These are phyloP conservation scores for Drosophila leontia DNA, from an alignment of 1,140 invertebrate species.

Conservation along the genomic window DNA sequence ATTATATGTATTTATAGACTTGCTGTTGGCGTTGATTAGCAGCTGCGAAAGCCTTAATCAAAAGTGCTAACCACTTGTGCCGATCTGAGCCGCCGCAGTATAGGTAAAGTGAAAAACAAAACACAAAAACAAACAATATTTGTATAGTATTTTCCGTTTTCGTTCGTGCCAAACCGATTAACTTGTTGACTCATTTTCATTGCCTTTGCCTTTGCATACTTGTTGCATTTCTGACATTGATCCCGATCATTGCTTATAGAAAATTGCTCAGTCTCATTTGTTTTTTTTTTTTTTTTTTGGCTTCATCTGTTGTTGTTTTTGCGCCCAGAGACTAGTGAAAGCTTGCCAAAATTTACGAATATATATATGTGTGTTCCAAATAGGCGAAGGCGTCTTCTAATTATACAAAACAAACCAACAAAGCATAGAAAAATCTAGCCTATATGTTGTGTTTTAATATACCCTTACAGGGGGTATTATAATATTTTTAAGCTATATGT, in stretches of 20 bases:
- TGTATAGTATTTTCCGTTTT: constrained; percentile 5
- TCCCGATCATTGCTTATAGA: constrained; percentile 49
- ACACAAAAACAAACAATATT: background rate
- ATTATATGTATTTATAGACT: constrained; percentile 10
- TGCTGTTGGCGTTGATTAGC: constrained; percentile 10
- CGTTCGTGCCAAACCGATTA: constrained; percentile 21
- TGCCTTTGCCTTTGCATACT: constrained; percentile 34
- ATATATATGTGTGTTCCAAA: constrained; percentile 22
- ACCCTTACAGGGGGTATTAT: background rate
- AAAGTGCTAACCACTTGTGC: constrained; percentile 7
- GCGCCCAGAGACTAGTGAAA: constrained; percentile 42
- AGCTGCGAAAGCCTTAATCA: constrained; percentile 4
- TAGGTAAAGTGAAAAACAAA: background rate
- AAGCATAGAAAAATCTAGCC: constrained; percentile 13
- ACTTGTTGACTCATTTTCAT: constrained; percentile 24
- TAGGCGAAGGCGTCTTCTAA: constrained; percentile 19
- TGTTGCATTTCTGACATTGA: constrained; percentile 70
- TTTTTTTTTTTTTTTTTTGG: constrained; percentile 36
- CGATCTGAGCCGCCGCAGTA: background rate
- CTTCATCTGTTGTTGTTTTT: constrained; percentile 32
- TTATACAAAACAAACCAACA: constrained; percentile 26
- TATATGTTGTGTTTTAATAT: constrained; percentile 5
- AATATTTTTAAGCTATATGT: background rate
- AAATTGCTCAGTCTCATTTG: constrained; percentile 17
- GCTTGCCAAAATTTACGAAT: constrained; percentile 55